Percentiles rank a stretch among this genome's conserved stretches.
phyloP scores from a whole-genome alignment of 2,113 vertebrate species.

The Lamprotornis superbus region DNA sequence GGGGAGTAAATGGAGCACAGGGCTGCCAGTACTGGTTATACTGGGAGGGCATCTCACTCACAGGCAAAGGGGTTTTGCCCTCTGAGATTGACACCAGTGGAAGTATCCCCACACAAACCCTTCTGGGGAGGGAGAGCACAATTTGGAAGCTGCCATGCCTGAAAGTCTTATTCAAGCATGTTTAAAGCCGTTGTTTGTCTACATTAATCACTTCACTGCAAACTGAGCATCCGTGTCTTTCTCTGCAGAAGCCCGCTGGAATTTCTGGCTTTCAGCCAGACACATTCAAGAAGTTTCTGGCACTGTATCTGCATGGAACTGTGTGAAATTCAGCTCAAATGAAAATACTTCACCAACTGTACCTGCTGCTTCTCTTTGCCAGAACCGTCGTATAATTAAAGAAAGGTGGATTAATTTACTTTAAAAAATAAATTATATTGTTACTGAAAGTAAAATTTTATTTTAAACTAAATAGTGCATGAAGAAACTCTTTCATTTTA shows the following conservation, averaged over 20 bases:
- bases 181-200: conserved; percentile 38
- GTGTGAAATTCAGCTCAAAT: conserved; percentile 64
- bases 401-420: conserved; percentile 35
- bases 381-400: background rate
- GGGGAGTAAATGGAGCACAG: background rate
- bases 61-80: background rate
- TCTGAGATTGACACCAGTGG: background rate
- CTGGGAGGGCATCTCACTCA: background rate
- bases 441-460: background rate
- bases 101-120: background rate
- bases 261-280: conserved; percentile 86
- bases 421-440: conserved; percentile 30
- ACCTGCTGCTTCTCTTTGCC: conserved; percentile 47
- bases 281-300: conserved; percentile 92
- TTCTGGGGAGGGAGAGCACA: background rate
- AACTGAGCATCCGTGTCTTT: conserved; percentile 48
- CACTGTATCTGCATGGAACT: conserved; percentile 88
- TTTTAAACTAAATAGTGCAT: background rate
- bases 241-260: conserved; percentile 86
- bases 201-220: conserved; percentile 38
- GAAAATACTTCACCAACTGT: conserved; percentile 44
- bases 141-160: background rate
- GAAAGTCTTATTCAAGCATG: background rate
- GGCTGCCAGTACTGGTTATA: background rate
- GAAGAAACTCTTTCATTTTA: background rate